phyloP scores from a whole-genome alignment of 2,888 invertebrate species.

The Pseudococcus jackbeardsleyi region DNA sequence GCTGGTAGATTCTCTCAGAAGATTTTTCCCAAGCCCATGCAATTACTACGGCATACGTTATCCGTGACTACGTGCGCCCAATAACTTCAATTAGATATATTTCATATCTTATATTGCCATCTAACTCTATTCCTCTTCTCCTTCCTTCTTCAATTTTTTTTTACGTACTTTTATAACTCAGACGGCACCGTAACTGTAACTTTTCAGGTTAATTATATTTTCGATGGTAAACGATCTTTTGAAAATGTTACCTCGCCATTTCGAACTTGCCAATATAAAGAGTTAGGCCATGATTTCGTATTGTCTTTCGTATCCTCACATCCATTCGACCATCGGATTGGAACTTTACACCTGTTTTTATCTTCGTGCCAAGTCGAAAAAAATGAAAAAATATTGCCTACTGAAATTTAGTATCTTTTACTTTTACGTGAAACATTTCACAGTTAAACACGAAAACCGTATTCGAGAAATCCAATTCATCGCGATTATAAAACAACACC shows the following conservation, averaged over 20 bases:
- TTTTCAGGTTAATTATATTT: constrained; percentile 48
- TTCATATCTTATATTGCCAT: constrained; percentile 51
- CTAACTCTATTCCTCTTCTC: background rate
- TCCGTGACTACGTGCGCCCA: constrained; percentile 58
- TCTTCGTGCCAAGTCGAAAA: background rate
- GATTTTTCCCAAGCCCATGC: constrained; percentile 61
- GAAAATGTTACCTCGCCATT: constrained; percentile 10
- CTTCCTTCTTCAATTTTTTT: background rate
- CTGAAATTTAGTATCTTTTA: too few species aligned
- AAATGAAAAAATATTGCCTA: background rate
- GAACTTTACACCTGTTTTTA: background rate
- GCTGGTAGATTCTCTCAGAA: constrained; percentile 33
- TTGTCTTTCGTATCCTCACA: constrained; percentile 1
- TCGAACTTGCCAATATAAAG: constrained; percentile 1
- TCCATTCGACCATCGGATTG: background rate
- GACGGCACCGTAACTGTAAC: constrained; percentile 31
- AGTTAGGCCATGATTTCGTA: background rate
- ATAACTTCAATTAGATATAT: constrained; percentile 50
- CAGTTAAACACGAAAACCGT: background rate
- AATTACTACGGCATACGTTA: constrained; percentile 61
- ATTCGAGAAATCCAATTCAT: constrained; percentile 11
- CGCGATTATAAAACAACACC: background rate
- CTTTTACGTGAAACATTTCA: background rate
- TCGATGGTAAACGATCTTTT: constrained; percentile 46
- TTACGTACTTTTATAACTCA: constrained; percentile 36